Percentiles rank a stretch among this genome's conserved stretches.
Evolutionary conservation across 2,797 vertebrate genomes (phyloP).

Genomic region (Characodon lateralis): DNA sequence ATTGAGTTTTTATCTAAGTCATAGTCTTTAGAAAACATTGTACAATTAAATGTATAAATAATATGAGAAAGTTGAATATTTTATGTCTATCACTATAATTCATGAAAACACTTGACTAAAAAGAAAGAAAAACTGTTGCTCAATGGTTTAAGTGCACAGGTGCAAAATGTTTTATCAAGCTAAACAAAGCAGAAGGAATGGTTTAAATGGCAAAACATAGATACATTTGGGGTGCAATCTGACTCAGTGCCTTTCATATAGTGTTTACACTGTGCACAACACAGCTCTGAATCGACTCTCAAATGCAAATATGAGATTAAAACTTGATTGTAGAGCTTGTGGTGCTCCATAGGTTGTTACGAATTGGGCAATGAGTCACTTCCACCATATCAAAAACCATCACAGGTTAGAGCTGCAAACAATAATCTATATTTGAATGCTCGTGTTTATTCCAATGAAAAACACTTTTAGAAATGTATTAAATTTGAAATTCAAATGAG

Average conservation of each 20-base stretch:
- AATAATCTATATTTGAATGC: not conserved
- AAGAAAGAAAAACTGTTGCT: not conserved
- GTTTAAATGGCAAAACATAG: not conserved
- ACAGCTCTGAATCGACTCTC: not conserved
- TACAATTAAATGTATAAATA: too few relatives aligned
- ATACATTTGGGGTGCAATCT: not conserved
- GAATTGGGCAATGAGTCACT: not conserved
- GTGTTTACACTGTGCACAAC: not conserved
- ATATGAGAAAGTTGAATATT: not conserved
- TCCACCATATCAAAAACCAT: not conserved
- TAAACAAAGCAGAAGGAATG: not conserved
- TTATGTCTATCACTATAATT: not conserved
- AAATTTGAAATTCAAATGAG: slow-evolving; percentile 23
- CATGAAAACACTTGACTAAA: not conserved
- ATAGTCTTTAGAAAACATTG: not conserved
- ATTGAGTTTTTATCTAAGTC: not conserved
- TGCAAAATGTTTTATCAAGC: not conserved
- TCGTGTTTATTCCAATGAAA: slow-evolving; percentile 3
- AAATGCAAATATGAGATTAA: not conserved
- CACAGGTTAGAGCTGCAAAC: not conserved
- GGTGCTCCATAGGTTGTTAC: not conserved
- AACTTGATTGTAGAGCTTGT: not conserved
- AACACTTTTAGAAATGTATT: slow-evolving; percentile 25
- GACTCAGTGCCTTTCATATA: not conserved
- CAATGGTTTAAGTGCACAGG: not conserved